Evolutionary conservation across 2,888 invertebrate species (phyloP).

Genomic region (Entomobrya multifasciata): DNA sequence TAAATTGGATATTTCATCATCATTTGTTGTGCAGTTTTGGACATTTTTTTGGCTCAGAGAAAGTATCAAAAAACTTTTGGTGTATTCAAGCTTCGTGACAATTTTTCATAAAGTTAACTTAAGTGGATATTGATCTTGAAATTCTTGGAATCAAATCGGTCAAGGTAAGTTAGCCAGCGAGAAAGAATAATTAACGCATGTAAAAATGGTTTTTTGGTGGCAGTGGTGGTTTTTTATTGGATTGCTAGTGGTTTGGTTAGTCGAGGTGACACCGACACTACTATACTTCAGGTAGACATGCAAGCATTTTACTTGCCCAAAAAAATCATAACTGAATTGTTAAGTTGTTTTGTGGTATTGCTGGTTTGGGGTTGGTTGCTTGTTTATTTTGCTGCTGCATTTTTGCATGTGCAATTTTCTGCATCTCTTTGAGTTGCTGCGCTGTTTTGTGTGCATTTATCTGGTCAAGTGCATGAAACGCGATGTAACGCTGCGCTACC

Average conservation of each 20-base stretch:
- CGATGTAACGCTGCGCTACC: too few species aligned
- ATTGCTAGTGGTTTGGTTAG: background rate
- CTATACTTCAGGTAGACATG: background rate
- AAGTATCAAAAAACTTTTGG: too few species aligned
- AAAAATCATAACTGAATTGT: too few species aligned
- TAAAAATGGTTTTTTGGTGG: background rate
- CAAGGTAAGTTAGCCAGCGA: constrained; percentile 61
- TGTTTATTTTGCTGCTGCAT: background rate
- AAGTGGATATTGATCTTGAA: constrained; percentile 52
- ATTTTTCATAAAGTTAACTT: too few species aligned
- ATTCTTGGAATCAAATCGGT: constrained; percentile 61
- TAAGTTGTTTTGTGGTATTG: constrained; percentile 12
- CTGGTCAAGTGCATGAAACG: too few species aligned
- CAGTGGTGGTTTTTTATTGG: background rate
- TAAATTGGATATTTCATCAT: constrained; percentile 37
- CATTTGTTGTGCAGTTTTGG: constrained; percentile 4
- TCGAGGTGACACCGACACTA: constrained; percentile 4
- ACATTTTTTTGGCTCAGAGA: too few species aligned
- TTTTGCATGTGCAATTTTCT: background rate
- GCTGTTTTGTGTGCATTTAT: too few species aligned
- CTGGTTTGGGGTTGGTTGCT: background rate
- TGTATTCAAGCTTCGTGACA: too few species aligned
- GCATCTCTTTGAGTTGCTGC: too few species aligned
- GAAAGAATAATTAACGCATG: constrained; percentile 29
- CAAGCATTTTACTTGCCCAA: too few species aligned